phyloP scores from a whole-genome alignment of 2,113 vertebrate genomes.

The Tringa solitaria region DNA sequence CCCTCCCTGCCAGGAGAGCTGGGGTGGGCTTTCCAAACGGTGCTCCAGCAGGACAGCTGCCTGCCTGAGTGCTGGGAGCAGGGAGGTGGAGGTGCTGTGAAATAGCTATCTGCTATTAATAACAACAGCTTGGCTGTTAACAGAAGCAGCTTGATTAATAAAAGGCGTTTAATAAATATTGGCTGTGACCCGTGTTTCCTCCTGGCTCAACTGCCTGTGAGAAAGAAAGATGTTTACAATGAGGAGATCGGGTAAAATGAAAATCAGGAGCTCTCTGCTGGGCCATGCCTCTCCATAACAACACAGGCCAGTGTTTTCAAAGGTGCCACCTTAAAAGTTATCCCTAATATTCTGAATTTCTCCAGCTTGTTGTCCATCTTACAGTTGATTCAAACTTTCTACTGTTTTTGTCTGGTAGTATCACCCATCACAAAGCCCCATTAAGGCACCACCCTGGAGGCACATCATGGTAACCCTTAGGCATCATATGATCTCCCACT shows the following conservation, averaged over 20 bases:
- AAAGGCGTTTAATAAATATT: background rate
- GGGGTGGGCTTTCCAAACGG: background rate
- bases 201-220: background rate
- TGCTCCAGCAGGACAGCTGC: fast-evolving
- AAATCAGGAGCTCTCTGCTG: background rate
- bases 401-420: background rate
- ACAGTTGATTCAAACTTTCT: background rate
- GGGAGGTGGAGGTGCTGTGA: background rate
- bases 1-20: background rate
- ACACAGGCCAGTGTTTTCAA: background rate
- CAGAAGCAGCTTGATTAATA: background rate
- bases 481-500: background rate
- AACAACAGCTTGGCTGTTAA: background rate
- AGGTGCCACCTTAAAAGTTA: background rate
- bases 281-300: background rate
- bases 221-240: background rate
- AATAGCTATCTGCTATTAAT: background rate
- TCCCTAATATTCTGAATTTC: background rate
- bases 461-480: background rate
- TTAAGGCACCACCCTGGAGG: background rate
- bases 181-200: background rate
- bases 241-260: background rate
- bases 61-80: background rate
- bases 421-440: background rate
- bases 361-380: background rate